Evolutionary conservation across 2,797 vertebrate species (phyloP).

Genomic region (Phataginus tricuspis): DNA sequence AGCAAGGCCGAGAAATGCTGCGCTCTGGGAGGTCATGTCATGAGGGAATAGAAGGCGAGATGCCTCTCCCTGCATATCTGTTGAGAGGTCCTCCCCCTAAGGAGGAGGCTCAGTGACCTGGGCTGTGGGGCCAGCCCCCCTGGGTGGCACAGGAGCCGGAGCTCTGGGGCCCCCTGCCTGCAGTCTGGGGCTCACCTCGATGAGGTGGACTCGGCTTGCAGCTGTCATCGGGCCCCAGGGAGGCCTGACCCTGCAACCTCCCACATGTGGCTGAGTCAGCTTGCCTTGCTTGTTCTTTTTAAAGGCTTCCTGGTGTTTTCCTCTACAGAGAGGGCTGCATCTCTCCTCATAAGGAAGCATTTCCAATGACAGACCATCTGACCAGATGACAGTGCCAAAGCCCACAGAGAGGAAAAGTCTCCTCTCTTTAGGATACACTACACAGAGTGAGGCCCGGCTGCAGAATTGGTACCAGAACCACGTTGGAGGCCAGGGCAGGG

Average conservation of each 20-base stretch:
- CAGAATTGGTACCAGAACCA: no score
- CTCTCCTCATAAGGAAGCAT: background rate
- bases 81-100: no score
- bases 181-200: background rate
- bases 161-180: background rate
- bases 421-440: background rate
- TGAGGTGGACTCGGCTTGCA: background rate
- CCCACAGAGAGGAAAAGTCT: background rate
- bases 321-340: background rate
- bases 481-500: background rate
- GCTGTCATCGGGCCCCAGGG: background rate
- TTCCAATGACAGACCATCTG: background rate
- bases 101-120: no score
- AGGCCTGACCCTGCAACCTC: background rate
- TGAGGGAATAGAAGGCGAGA: no score
- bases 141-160: accelerated
- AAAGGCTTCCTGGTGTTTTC: background rate
- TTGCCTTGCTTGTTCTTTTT: background rate
- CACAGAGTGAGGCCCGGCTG: no score
- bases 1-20: background rate
- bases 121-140: background rate
- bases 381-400: background rate
- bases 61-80: no score
- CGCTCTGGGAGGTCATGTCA: no score
- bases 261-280: no score